Evolutionary conservation across 2,888 invertebrate genomes (phyloP).

Genomic region (Eulithis testata): DNA sequence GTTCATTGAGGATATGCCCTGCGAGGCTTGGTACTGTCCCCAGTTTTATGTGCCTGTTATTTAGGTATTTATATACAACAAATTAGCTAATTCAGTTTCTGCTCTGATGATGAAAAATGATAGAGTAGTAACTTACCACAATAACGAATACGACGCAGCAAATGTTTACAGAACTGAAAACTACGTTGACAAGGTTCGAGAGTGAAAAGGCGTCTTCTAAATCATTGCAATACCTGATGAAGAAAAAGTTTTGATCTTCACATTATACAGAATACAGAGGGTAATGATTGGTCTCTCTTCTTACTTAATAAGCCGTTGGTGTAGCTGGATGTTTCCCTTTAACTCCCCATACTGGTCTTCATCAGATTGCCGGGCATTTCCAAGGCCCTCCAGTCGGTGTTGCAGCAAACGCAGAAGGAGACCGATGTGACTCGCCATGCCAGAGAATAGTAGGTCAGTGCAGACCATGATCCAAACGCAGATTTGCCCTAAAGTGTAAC

Average conservation of each 20-base stretch:
- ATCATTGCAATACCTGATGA: conserved; percentile 73
- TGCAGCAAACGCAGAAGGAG: conserved; percentile 67
- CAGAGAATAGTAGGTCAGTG: conserved; percentile 74
- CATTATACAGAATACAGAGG: too few relatives aligned
- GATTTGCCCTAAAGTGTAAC: conserved; percentile 60
- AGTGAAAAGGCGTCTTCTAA: conserved; percentile 73
- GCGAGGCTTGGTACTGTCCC: too few relatives aligned
- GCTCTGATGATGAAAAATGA: background rate
- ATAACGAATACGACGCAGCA: conserved; percentile 78
- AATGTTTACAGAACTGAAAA: conserved; percentile 75
- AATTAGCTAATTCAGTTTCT: too few relatives aligned
- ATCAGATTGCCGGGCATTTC: conserved; percentile 49
- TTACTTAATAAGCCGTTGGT: conserved; percentile 73
- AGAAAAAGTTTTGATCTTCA: conserved; percentile 9
- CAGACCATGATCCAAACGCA: conserved; percentile 76
- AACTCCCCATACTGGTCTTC: conserved; percentile 67
- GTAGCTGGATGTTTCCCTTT: conserved; percentile 66
- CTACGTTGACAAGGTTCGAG: conserved; percentile 71
- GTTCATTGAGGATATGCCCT: too few relatives aligned
- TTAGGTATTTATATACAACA: too few relatives aligned
- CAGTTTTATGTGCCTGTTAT: too few relatives aligned
- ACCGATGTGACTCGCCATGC: conserved; percentile 76
- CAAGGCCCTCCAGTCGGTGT: conserved; percentile 60
- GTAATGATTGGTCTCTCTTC: conserved; percentile 9
- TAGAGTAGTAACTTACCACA: conserved; percentile 59